These are phyloP conservation scores for Euura lappo DNA, from an alignment of 1,140 invertebrate genomes.

Conservation along the genomic window DNA sequence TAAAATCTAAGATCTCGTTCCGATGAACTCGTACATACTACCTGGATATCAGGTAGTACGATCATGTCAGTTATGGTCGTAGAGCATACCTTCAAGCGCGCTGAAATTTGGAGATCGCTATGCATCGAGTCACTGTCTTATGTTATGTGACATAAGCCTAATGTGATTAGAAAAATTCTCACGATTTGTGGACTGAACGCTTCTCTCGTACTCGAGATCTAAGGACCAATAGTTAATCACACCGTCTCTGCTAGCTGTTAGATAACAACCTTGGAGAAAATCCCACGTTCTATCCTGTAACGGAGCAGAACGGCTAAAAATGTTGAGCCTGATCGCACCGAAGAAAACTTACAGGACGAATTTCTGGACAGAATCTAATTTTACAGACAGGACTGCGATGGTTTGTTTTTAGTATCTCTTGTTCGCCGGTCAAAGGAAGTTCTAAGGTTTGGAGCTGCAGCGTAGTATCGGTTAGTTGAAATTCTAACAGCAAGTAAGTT, in stretches of 20 bases:
- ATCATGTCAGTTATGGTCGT: constrained; percentile 72
- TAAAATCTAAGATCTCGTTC: constrained; percentile 76
- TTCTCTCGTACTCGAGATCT: constrained; percentile 66
- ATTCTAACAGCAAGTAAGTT: constrained; percentile 70
- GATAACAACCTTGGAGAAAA: constrained; percentile 67
- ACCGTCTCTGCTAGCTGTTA: constrained; percentile 73
- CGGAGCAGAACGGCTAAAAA: not conserved
- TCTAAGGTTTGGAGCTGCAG: constrained; percentile 63
- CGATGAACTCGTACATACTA: constrained; percentile 71
- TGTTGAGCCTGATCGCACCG: not conserved
- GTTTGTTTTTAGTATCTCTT: constrained; percentile 64
- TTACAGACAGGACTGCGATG: constrained; percentile 68
- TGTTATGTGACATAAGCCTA: not conserved
- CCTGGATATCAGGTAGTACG: constrained; percentile 72
- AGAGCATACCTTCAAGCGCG: constrained; percentile 60
- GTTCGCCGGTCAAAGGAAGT: constrained; percentile 64
- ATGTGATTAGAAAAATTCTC: constrained; percentile 37
- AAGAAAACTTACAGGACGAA: constrained; percentile 52
- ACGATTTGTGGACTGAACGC: constrained; percentile 66
- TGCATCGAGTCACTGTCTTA: constrained; percentile 10
- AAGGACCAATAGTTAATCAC: constrained; percentile 73
- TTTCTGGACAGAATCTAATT: constrained; percentile 66
- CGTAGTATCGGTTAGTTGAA: constrained; percentile 66
- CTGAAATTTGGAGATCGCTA: constrained; percentile 37
- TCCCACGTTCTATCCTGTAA: constrained; percentile 58